Conservation (phyloP, 2,888 invertebrate species). For the Mythimna albipuncta region DNA sequence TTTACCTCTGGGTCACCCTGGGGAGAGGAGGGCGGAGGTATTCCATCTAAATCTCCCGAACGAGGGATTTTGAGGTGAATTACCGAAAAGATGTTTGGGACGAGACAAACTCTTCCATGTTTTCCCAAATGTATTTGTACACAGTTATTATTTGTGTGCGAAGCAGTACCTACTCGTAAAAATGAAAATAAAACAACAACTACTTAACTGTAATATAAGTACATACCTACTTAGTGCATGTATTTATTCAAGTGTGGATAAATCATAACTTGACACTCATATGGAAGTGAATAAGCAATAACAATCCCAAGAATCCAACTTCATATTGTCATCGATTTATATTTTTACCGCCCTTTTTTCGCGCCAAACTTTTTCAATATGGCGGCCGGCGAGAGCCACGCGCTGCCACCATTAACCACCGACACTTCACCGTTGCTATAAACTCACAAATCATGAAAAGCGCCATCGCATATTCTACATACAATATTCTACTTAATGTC, state of each 20-base stretch:
- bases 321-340: slow-evolving; percentile 68
- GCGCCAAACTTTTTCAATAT: slow-evolving; percentile 90
- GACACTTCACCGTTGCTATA: slow-evolving; percentile 90
- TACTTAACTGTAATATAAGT: neutral
- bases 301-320: slow-evolving; percentile 59
- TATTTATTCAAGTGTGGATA: neutral
- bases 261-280: slow-evolving; percentile 14
- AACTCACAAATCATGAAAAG: slow-evolving; percentile 91
- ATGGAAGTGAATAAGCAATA: slow-evolving; percentile 42
- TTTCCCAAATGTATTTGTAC: slow-evolving; percentile 65
- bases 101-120: slow-evolving; percentile 70
- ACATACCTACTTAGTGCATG: neutral
- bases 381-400: slow-evolving; percentile 87
- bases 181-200: neutral
- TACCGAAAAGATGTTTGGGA: slow-evolving; percentile 84
- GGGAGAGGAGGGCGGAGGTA: slow-evolving; percentile 81
- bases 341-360: slow-evolving; percentile 83
- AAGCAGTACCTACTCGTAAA: slow-evolving; percentile 10
- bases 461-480: slow-evolving; percentile 75
- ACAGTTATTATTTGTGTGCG: slow-evolving; percentile 46
- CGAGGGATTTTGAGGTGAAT: slow-evolving; percentile 84
- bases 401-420: slow-evolving; percentile 90
- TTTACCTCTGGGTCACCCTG: slow-evolving; percentile 86
- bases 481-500: slow-evolving; percentile 75
- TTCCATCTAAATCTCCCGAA: slow-evolving; percentile 87